Evolutionary conservation across 2,888 invertebrate species (phyloP).

Genomic region (Syritta pipiens): DNA sequence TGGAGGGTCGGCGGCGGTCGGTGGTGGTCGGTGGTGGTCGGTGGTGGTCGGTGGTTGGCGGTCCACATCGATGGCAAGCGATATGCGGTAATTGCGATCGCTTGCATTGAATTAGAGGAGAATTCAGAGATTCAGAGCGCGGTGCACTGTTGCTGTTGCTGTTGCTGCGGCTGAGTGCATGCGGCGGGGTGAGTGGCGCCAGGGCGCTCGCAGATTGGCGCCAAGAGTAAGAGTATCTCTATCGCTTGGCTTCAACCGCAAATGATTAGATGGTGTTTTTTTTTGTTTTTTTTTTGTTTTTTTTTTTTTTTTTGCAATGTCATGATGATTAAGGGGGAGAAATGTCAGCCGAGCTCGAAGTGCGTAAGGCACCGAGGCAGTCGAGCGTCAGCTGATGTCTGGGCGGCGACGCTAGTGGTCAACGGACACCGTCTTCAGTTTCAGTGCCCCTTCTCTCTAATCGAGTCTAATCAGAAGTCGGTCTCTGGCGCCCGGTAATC

Average conservation of each 20-base stretch:
- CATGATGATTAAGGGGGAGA: conserved; percentile 59
- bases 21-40: too few species aligned
- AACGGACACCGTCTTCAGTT: neutral
- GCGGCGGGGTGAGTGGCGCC: conserved; percentile 64
- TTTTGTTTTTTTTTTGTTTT: conserved; percentile 19
- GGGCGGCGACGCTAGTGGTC: neutral
- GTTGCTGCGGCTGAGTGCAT: conserved; percentile 40
- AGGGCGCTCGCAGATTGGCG: conserved; percentile 60
- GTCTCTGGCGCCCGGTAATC: conserved; percentile 25
- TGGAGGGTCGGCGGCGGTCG: too few species aligned
- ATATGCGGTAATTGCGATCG: conserved; percentile 68
- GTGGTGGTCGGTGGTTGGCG: too few species aligned
- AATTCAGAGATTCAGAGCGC: conserved; percentile 52
- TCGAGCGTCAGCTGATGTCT: neutral
- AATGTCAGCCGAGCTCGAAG: conserved; percentile 48
- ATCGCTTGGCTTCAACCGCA: conserved; percentile 52
- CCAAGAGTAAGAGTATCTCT: conserved; percentile 54
- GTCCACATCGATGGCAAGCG: conserved; percentile 64
- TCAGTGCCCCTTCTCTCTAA: too few species aligned
- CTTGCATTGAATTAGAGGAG: conserved; percentile 61
- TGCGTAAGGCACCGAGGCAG: conserved; percentile 35
- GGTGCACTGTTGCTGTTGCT: conserved; percentile 15
- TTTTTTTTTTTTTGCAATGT: conserved; percentile 28
- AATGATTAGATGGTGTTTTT: conserved; percentile 67
- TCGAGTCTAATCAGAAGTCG: too few species aligned